These are phyloP conservation scores for Mantis religiosa DNA, from an alignment of 2,888 invertebrate species.

Conservation along the genomic window DNA sequence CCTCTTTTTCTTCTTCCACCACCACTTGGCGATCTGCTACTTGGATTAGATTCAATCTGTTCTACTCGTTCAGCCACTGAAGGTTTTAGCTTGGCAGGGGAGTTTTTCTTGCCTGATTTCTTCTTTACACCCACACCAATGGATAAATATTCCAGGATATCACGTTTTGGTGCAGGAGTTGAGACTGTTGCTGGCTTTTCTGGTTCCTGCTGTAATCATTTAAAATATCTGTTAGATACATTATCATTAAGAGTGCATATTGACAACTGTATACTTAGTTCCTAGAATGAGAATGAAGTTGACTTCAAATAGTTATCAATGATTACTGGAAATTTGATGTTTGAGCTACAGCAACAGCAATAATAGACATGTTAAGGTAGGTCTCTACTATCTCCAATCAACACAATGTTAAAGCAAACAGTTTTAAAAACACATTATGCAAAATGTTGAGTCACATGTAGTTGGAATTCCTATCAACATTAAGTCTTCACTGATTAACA, in stretches of 20 bases:
- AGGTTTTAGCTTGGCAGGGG: constrained; percentile 47
- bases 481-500: too few relatives aligned
- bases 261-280: too few relatives aligned
- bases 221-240: neutral
- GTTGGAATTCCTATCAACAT: too few relatives aligned
- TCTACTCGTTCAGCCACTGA: constrained; percentile 35
- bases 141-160: constrained; percentile 70
- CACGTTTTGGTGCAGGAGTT: constrained; percentile 52
- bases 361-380: too few relatives aligned
- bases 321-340: too few relatives aligned
- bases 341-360: too few relatives aligned
- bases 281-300: too few relatives aligned
- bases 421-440: too few relatives aligned
- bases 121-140: constrained; percentile 64
- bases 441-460: too few relatives aligned
- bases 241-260: neutral
- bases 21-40: constrained; percentile 52
- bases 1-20: constrained; percentile 50
- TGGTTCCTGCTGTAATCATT: neutral
- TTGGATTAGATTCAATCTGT: constrained; percentile 60
- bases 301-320: too few relatives aligned
- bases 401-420: too few relatives aligned
- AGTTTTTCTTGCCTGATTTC: constrained; percentile 60
- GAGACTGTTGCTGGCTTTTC: neutral
- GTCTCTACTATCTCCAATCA: too few relatives aligned